Percentiles rank a stretch among this genome's conserved stretches.
phyloP scores from a whole-genome alignment of 2,797 vertebrate genomes.

The Acridotheres tristis region DNA sequence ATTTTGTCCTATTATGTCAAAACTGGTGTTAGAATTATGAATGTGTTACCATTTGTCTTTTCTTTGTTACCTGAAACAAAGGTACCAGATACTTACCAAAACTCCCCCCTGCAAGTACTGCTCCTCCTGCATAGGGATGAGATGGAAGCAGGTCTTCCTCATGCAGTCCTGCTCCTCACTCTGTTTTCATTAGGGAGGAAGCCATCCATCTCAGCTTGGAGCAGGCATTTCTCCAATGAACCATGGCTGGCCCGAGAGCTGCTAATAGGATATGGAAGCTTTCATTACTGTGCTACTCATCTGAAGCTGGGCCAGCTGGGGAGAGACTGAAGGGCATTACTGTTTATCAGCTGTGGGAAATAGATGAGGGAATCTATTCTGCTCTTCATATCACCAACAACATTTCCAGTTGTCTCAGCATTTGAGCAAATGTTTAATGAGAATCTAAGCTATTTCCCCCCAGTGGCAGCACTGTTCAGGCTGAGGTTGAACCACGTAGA shows the following conservation, averaged over 20 bases:
- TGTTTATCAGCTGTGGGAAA: constrained; percentile 1
- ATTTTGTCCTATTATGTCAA: constrained; percentile 48
- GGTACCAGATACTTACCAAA: background rate
- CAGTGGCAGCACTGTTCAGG: background rate
- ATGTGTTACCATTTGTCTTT: constrained; percentile 17
- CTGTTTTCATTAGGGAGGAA: background rate
- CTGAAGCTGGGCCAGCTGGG: constrained; percentile 29
- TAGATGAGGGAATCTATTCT: background rate
- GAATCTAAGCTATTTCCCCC: background rate
- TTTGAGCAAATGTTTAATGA: background rate
- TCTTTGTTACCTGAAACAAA: constrained; percentile 35
- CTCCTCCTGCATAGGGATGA: background rate
- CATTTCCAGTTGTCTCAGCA: background rate
- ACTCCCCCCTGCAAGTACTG: background rate
- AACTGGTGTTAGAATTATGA: constrained; percentile 44
- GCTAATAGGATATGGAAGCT: background rate
- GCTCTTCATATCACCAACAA: background rate
- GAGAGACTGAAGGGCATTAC: background rate
- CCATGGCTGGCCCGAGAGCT: background rate
- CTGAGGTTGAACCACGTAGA: background rate
- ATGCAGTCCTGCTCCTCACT: background rate
- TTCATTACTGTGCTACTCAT: constrained; percentile 27
- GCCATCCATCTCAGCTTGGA: constrained; percentile 18
- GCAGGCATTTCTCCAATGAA: constrained; percentile 9
- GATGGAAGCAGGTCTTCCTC: background rate